These are phyloP conservation scores for Rotaria socialis DNA, from an alignment of 2,888 invertebrate genomes.

Conservation along the genomic window DNA sequence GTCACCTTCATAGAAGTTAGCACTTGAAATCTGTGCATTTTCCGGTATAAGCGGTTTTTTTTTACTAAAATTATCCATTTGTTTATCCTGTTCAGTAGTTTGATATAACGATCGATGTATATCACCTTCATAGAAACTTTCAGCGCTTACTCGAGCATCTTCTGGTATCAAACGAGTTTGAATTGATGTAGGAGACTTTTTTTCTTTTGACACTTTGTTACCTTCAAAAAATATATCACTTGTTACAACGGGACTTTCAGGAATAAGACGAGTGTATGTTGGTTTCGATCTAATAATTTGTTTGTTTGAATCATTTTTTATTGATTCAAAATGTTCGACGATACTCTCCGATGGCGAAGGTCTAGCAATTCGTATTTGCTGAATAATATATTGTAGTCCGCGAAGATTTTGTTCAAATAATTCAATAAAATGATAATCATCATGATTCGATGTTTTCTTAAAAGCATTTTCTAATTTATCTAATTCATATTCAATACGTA, in stretches of 20 bases:
- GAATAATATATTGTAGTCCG: background rate
- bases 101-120: background rate
- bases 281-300: background rate
- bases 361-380: background rate
- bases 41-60: background rate
- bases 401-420: conserved; percentile 8
- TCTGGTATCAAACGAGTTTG: background rate
- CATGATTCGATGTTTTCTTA: no score
- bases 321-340: background rate
- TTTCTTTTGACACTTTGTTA: background rate
- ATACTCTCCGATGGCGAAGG: background rate
- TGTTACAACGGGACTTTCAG: background rate
- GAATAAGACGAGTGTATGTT: background rate
- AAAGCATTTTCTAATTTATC: background rate
- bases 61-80: background rate
- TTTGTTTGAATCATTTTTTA: background rate
- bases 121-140: conserved; percentile 11
- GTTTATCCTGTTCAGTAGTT: background rate
- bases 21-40: background rate
- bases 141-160: background rate
- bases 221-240: conserved; percentile 24
- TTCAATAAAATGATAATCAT: background rate
- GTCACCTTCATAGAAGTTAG: conserved; percentile 4
- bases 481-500: background rate
- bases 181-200: background rate